Conservation (phyloP, 2,113 vertebrate species). For the Podocnemis expansa region DNA sequence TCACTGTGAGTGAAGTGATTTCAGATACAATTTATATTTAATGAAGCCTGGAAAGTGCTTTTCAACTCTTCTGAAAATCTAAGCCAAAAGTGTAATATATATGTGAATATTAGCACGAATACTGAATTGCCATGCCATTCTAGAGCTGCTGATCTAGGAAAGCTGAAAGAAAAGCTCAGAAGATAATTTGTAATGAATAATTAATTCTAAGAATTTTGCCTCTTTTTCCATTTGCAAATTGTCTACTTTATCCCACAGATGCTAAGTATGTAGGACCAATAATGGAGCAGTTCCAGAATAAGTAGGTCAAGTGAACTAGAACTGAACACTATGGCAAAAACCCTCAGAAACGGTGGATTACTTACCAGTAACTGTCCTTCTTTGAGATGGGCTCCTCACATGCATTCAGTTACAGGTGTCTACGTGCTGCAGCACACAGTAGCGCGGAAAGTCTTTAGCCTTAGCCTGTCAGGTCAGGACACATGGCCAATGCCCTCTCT, state of each 20-base stretch:
- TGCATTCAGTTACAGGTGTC: too few relatives aligned
- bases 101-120: constrained; percentile 32
- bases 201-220: constrained; percentile 14
- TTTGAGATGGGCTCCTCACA: too few relatives aligned
- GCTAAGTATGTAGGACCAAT: rapidly evolving
- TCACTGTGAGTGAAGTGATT: neutral
- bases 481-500: too few relatives aligned
- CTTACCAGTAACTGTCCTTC: too few relatives aligned
- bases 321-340: neutral
- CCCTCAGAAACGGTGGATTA: neutral
- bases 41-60: constrained; percentile 29
- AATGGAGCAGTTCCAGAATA: neutral
- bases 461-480: too few relatives aligned
- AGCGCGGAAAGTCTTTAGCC: too few relatives aligned
- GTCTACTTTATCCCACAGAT: neutral
- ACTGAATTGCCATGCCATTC: neutral
- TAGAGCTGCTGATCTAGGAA: constrained; percentile 41
- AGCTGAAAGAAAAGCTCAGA: constrained; percentile 34
- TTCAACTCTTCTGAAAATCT: neutral
- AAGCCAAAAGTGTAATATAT: constrained; percentile 1
- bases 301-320: neutral
- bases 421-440: too few relatives aligned
- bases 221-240: neutral
- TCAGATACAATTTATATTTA: neutral
- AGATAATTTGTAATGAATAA: neutral